Conservation (phyloP, 2,113 vertebrate genomes). For the Castor canadensis region DNA sequence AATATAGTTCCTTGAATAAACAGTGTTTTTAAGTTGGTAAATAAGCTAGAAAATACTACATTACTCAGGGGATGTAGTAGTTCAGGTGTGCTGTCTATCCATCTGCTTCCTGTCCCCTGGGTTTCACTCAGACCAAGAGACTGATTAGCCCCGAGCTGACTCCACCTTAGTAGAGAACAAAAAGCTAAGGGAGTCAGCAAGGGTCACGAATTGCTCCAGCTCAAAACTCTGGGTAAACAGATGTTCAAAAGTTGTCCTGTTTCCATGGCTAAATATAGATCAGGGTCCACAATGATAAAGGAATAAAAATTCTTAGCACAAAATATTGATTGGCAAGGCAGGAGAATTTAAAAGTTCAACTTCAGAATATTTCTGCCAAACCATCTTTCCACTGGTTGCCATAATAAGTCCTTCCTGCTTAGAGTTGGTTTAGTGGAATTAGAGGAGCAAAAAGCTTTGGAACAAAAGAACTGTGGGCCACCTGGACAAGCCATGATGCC, state of each 20-base stretch:
- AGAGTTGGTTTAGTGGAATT: not conserved
- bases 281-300: not conserved
- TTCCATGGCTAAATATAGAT: not conserved
- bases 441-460: not conserved
- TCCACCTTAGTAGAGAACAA: not conserved
- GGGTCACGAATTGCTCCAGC: not conserved
- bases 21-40: not conserved
- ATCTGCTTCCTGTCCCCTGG: not conserved
- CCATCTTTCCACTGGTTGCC: not conserved
- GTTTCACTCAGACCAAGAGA: not conserved
- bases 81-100: not conserved
- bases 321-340: not conserved
- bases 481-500: not conserved
- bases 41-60: not conserved
- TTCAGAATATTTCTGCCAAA: not conserved
- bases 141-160: not conserved
- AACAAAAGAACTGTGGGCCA: not conserved
- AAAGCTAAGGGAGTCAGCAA: not conserved
- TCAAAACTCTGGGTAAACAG: not conserved
- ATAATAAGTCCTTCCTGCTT: not conserved
- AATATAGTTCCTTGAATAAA: conserved; percentile 15
- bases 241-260: not conserved
- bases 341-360: not conserved
- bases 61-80: not conserved
- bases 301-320: not conserved